Evolutionary conservation across 2,797 vertebrate species (phyloP), one percentile per base, ranked within the genome.

Genomic region (Erethizon dorsatum): DNA sequence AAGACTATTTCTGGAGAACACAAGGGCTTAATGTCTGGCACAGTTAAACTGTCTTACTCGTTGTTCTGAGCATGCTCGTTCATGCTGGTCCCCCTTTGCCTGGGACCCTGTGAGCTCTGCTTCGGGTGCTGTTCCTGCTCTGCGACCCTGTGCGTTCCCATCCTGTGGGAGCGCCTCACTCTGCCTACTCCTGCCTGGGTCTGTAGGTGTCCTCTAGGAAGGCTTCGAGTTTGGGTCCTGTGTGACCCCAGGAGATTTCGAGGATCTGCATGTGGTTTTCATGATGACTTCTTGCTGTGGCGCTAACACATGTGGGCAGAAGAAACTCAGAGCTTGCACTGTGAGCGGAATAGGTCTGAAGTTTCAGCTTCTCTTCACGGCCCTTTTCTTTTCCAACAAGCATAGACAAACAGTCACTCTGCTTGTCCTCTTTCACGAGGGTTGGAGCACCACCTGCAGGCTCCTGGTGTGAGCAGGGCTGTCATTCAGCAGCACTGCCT

Each of bases 391-490:
- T n/a, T 57, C 73, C 8, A 2, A 14, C 20, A 20, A 77, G 73
- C 65, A 0, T 28, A 67, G 14, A 47, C 11, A 33, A 28, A 33
- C 0, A 15, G 88, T 26, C n/a, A 24, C 0, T n/a, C 31, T 31
- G 26, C 22, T 22, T 0, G 14, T 14, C n/a, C 28, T 8, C 0
- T 14, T 31, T 24, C 33, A 47, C 4, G 18, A 79, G 45, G 88
- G 28, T 4, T 15, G 31, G 12, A 4, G 56, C 20, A 18, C 0
- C 0, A 20, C 45, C 54, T 1, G 1, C 0, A 11, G 50, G 31
- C 63, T 13, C 52, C 10, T 0, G 31, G 20, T n/a, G 2, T 14
- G 41, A 31, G n/a, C 2, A 26, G 24, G 9, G 57, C 13, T 47
- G 63, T n/a, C 33, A 0, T 1, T 13, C 22, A 14, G 52, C 75